Evolutionary conservation across 1,140 invertebrate species (phyloP).

Genomic region (Neodiprion pinetum): DNA sequence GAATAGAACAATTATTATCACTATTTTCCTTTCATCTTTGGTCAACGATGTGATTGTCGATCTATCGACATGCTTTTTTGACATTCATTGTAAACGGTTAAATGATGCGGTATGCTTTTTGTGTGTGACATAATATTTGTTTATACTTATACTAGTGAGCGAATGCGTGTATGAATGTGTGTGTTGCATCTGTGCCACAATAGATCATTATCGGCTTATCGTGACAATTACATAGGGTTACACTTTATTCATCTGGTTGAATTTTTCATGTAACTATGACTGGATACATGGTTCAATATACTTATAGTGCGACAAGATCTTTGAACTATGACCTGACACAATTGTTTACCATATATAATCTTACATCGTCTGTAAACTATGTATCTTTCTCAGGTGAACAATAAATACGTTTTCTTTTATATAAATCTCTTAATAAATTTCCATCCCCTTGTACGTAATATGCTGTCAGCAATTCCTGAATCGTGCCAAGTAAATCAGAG

Average conservation of each 20-base stretch:
- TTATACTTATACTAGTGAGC: conserved; percentile 32
- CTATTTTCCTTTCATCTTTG: too few relatives aligned
- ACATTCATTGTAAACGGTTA: background rate
- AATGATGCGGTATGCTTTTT: background rate
- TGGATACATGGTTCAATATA: conserved; percentile 28
- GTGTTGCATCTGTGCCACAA: background rate
- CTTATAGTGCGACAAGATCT: conserved; percentile 22
- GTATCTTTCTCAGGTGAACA: conserved; percentile 51
- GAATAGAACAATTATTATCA: too few relatives aligned
- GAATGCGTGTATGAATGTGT: conserved; percentile 36
- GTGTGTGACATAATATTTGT: conserved; percentile 31
- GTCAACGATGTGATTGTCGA: too few relatives aligned
- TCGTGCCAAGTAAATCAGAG: too few relatives aligned
- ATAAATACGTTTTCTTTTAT: conserved; percentile 51
- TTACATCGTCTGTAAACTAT: conserved; percentile 37
- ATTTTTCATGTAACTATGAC: conserved; percentile 25
- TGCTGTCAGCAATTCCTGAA: too few relatives aligned
- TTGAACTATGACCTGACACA: conserved; percentile 30
- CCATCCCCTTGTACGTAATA: too few relatives aligned
- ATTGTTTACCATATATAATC: conserved; percentile 30
- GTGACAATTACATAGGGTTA: conserved; percentile 23
- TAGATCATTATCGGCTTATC: conserved; percentile 27
- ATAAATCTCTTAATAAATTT: conserved; percentile 7
- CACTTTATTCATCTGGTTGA: conserved; percentile 25
- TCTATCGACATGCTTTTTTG: background rate